Evolutionary conservation across 2,797 vertebrate genomes (phyloP).

Genomic region (Zenarchopterus dispar): DNA sequence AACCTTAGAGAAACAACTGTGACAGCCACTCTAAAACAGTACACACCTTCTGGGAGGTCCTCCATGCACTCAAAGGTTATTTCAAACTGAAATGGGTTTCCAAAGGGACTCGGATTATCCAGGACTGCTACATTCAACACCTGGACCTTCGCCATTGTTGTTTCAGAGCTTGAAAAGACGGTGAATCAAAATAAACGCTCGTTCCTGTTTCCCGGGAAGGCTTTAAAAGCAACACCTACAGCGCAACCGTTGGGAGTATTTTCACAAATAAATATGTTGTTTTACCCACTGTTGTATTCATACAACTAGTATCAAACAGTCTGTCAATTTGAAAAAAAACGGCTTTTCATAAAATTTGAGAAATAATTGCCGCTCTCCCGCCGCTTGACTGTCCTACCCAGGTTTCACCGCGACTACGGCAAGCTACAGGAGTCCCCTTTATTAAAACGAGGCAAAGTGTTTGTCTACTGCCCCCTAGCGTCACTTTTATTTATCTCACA

Average conservation of each 20-base stretch:
- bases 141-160: conserved; percentile 91
- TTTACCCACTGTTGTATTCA: not conserved
- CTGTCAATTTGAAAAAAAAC: not conserved
- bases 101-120: conserved; percentile 89
- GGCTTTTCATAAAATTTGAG: conserved; percentile 4
- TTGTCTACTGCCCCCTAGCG: conserved; percentile 34
- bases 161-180: conserved; percentile 27
- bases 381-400: conserved; percentile 65
- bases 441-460: not conserved
- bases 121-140: conserved; percentile 88
- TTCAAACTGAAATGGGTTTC: conserved; percentile 94
- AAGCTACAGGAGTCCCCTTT: conserved; percentile 1
- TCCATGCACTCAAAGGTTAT: conserved; percentile 95
- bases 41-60: conserved; percentile 89
- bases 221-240: conserved; percentile 29
- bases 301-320: not conserved
- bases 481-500: too few relatives aligned
- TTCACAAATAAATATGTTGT: not conserved
- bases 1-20: conserved; percentile 74
- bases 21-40: conserved; percentile 64
- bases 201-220: conserved; percentile 51
- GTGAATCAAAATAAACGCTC: conserved; percentile 54
- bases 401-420: conserved; percentile 58
- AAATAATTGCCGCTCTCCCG: conserved; percentile 59
- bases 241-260: not conserved